Evolutionary conservation across 1,140 invertebrate genomes (phyloP), one percentile per base, ranked within the genome.

Genomic region (Nasonia giraulti): DNA sequence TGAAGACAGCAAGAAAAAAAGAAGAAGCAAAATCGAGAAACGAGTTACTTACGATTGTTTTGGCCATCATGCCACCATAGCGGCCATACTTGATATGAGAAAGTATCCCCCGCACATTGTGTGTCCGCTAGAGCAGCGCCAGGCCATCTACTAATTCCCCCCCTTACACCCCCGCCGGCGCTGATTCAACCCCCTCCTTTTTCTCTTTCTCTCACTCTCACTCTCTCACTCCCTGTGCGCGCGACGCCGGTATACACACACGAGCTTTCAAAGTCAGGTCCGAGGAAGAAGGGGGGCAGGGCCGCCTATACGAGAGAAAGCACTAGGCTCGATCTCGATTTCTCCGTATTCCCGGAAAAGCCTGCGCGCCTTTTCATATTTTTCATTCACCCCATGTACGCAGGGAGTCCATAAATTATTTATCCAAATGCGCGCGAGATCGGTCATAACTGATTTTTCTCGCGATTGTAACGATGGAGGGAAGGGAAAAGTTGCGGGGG

Each of bases 21-120:
- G 69, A 68, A 78, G 62, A 78, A 33, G 33, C 33, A 33, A 47
- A 83, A 62, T 66, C 14, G 66, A 83, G 27, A 83, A 80, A 66
- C 37, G 68, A 87, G 87, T 89, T 92, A 93, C 92, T 93, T 93
- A 93, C 92, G 90, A 91, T 91, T 92, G 91, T 92, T 92, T 93
- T 92, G 91, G 90, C 92, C 92, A 92, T 93, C 92, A 90, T 92
- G 90, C 92, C 92, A 92, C 92, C 91, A 92, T 92, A 92, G 92
- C 92, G 92, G 92, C 92, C 92, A 93, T 93, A 92, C 92, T 93
- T 91, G 92, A 93, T 93, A 92, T 93, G 92, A 93, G 92, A 93
- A 92, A 92, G 91, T 93, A 92, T 93, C 91, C 92, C 92, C 90
- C 92, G 92, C 91, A 80, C 91, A 80, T 79, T 27, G 27, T 76